Evolutionary conservation across 2,113 vertebrate species (phyloP).

Genomic region (Elgaria multicarinata): DNA sequence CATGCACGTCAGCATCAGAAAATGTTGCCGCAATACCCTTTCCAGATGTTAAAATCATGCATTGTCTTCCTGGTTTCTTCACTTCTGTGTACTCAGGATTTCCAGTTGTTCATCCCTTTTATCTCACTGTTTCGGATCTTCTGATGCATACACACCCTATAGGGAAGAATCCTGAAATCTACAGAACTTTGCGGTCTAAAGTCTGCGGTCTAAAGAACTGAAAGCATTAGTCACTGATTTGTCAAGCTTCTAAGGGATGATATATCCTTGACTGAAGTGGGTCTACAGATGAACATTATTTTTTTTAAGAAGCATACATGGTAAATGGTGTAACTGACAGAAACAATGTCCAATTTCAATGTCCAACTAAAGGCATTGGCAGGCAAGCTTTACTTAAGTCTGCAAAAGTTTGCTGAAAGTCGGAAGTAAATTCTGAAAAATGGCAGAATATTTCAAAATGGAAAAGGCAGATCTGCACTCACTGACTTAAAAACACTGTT

Average conservation of each 20-base stretch:
- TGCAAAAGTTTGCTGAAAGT: not conserved
- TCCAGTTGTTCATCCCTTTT: slow-evolving; percentile 53
- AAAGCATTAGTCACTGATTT: slow-evolving; percentile 20
- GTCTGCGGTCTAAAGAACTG: slow-evolving; percentile 27
- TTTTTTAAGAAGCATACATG: slow-evolving; percentile 51
- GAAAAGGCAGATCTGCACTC: slow-evolving; percentile 57
- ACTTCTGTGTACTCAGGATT: slow-evolving; percentile 21
- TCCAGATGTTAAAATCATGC: slow-evolving; percentile 75
- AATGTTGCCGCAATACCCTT: slow-evolving; percentile 57
- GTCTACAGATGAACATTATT: slow-evolving; percentile 34
- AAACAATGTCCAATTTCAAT: slow-evolving; percentile 33
- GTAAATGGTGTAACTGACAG: slow-evolving; percentile 53
- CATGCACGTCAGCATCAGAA: slow-evolving; percentile 54
- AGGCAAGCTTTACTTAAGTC: slow-evolving; percentile 31
- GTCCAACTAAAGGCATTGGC: slow-evolving; percentile 35
- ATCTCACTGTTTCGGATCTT: slow-evolving; percentile 45
- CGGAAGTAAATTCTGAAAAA: slow-evolving; percentile 42
- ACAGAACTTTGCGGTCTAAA: slow-evolving; percentile 4
- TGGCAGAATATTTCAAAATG: slow-evolving; percentile 43
- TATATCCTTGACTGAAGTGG: slow-evolving; percentile 25
- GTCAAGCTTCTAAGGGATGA: slow-evolving; percentile 33
- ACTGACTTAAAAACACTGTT: slow-evolving; percentile 33
- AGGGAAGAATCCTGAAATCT: slow-evolving; percentile 49
- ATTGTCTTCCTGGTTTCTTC: slow-evolving; percentile 63
- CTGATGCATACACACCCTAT: slow-evolving; percentile 23